Evolutionary conservation across 2,888 invertebrate species (phyloP).

Genomic region (Biston betularia): DNA sequence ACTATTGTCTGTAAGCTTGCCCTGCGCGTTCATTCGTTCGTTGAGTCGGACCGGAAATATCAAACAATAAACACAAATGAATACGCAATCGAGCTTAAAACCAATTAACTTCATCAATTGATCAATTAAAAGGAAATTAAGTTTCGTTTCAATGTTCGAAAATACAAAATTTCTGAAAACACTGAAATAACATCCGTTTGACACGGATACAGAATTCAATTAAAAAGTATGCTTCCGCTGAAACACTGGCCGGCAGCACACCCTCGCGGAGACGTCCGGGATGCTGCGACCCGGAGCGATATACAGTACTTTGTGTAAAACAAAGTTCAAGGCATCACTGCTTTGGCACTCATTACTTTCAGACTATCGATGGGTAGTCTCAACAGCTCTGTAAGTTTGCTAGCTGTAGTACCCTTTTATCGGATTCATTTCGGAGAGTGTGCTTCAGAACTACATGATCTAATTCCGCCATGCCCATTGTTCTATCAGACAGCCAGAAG

Average conservation of each 20-base stretch:
- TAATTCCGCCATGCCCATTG: no score
- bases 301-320: no score
- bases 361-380: no score
- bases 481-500: no score
- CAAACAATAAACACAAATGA: slow-evolving; percentile 26
- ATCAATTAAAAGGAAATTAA: slow-evolving; percentile 41
- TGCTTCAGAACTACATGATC: no score
- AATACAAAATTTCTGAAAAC: slow-evolving; percentile 24
- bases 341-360: no score
- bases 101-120: slow-evolving; percentile 23
- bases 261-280: not conserved
- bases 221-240: slow-evolving; percentile 69
- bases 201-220: slow-evolving; percentile 60
- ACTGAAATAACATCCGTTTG: slow-evolving; percentile 46
- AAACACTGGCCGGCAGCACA: slow-evolving; percentile 47
- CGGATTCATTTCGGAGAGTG: no score
- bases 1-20: not conserved
- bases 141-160: slow-evolving; percentile 29
- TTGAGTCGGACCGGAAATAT: slow-evolving; percentile 12
- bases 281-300: no score
- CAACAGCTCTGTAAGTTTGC: no score
- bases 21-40: not conserved
- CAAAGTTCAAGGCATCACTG: no score
- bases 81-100: slow-evolving; percentile 28
- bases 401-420: no score